Conservation (phyloP, 30 jellyfish, hydroid and myxozoan genomes). For the Catostylus mosaicus region DNA sequence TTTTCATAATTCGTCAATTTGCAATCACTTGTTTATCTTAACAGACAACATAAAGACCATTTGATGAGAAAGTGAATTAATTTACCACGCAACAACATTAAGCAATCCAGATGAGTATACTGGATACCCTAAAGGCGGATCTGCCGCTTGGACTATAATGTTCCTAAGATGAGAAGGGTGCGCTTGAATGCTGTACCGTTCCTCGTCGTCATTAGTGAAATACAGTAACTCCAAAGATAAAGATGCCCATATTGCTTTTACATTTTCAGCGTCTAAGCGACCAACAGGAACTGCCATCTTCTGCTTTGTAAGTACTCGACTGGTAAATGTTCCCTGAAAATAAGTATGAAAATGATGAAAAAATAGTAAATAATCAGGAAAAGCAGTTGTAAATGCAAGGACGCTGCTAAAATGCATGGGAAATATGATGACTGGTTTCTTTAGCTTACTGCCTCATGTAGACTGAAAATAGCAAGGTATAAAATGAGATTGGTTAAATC, state of each 20-base stretch:
- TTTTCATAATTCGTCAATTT: no score
- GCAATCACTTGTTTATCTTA: no score
- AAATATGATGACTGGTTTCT: no score
- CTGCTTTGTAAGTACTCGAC: slow-evolving; percentile 81
- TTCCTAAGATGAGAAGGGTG: slow-evolving; percentile 81
- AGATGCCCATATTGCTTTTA: slow-evolving; percentile 81
- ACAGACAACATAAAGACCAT: no score
- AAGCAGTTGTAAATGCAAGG: no score
- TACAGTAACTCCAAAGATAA: slow-evolving; percentile 76
- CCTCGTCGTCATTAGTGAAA: slow-evolving; percentile 92
- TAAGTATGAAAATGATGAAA: neutral
- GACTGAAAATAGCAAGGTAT: no score
- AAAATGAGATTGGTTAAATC: no score
- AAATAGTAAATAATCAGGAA: no score
- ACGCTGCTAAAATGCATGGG: no score
- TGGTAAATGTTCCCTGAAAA: slow-evolving; percentile 75
- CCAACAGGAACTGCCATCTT: slow-evolving; percentile 74
- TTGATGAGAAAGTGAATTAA: no score
- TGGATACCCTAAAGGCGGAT: slow-evolving; percentile 94
- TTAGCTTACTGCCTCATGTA: no score
- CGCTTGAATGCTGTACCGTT: slow-evolving; percentile 95
- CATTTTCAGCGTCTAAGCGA: slow-evolving; percentile 63
- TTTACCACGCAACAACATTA: slow-evolving; percentile 53
- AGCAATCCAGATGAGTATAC: slow-evolving; percentile 83
- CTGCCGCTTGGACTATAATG: slow-evolving; percentile 87